These are phyloP conservation scores for Eupeodes latifasciatus DNA, from an alignment of 2,888 invertebrate genomes.

Conservation along the genomic window DNA sequence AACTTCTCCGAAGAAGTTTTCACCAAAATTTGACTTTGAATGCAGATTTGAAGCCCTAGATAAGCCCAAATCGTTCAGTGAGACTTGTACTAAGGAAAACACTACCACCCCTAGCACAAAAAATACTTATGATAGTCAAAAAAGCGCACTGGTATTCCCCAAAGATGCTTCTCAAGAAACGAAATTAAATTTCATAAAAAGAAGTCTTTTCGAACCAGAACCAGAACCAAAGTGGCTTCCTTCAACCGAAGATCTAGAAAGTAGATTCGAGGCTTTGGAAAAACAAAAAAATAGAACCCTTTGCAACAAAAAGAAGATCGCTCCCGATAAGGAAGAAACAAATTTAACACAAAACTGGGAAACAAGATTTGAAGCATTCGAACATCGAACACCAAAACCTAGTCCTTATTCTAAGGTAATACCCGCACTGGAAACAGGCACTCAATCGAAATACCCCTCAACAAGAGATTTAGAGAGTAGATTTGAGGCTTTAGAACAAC, in stretches of 20 bases:
- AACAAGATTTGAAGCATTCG: conserved; percentile 80
- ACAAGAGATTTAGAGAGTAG: conserved; percentile 33
- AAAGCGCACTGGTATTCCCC: neutral
- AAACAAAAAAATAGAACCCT: conserved; percentile 20
- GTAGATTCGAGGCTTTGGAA: conserved; percentile 80
- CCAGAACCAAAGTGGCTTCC: conserved; percentile 65
- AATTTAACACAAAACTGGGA: conserved; percentile 76
- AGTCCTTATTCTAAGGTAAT: neutral
- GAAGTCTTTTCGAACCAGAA: conserved; percentile 20
- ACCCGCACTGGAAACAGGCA: neutral
- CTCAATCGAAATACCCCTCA: conserved; percentile 67
- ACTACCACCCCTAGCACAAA: neutral
- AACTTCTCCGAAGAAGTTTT: neutral
- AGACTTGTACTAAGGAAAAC: neutral
- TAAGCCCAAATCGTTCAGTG: neutral
- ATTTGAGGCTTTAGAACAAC: conserved; percentile 43
- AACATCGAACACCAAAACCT: conserved; percentile 49
- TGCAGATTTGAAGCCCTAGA: conserved; percentile 17
- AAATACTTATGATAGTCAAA: neutral
- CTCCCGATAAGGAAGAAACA: conserved; percentile 14
- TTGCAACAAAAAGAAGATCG: neutral
- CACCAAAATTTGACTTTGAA: conserved; percentile 14
- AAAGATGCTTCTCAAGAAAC: neutral
- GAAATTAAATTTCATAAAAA: conserved; percentile 8
- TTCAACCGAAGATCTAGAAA: conserved; percentile 79